These are phyloP conservation scores for Apteryx owenii DNA, from an alignment of 2,113 vertebrate genomes.

Conservation along the genomic window DNA sequence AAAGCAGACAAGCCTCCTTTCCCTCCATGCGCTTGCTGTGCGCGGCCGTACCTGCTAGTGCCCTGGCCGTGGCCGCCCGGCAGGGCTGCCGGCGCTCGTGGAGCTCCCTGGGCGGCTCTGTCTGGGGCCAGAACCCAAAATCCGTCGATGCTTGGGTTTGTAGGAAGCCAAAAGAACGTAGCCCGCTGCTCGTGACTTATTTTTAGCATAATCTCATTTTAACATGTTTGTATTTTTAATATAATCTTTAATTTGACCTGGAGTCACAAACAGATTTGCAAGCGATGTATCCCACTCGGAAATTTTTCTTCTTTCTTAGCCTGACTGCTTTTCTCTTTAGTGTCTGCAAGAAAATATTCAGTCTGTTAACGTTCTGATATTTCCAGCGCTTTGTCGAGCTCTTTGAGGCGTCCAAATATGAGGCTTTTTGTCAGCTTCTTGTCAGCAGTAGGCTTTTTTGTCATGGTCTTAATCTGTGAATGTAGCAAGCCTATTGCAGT, in stretches of 20 bases:
- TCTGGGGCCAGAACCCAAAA: background rate
- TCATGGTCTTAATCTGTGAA: background rate
- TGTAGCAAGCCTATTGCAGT: background rate
- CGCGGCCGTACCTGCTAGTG: background rate
- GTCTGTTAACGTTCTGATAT: background rate
- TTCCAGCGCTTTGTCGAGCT: background rate
- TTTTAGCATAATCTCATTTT: background rate
- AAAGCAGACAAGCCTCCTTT: rapidly evolving
- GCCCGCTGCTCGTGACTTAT: background rate
- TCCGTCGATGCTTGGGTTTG: background rate
- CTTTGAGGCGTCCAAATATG: background rate
- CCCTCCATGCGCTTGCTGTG: background rate
- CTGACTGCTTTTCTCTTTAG: background rate
- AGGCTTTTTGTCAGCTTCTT: background rate
- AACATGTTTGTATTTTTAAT: background rate
- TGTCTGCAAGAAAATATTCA: background rate
- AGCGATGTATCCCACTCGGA: rapidly evolving
- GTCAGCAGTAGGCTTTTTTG: background rate
- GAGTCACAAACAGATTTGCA: background rate
- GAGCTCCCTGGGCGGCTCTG: rapidly evolving
- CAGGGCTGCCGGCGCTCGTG: background rate
- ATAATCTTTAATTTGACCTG: background rate
- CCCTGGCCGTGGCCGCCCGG: background rate
- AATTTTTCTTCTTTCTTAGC: background rate
- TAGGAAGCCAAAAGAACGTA: background rate